Evolutionary conservation across 2,113 vertebrate genomes (phyloP), one percentile per base, ranked within the genome.

Genomic region (Hippolais icterina): DNA sequence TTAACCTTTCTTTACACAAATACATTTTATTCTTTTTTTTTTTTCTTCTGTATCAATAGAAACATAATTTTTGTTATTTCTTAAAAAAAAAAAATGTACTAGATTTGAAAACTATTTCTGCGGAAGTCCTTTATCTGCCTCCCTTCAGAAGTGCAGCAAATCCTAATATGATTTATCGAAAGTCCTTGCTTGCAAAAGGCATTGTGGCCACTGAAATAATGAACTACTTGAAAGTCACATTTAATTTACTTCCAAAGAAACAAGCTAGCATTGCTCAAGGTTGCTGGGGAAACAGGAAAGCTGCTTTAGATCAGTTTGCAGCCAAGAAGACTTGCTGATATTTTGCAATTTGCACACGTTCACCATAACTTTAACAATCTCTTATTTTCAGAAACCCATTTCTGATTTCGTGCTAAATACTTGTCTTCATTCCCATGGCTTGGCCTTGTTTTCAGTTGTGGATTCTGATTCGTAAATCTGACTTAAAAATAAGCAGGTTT

Each of bases 201-300:
- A 97, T 97, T 98, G 97, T 98, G 95, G 93, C 95, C 97, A 97
- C 97, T 96, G 96, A 98, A 98, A 98, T 98, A 98, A 98, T 98
- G 97, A 98, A 98, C 96, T 97, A 96, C 98, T 98, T 97, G 97
- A 98, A 98, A 98, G 97, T 97, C 98, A 97, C 97, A 98, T 98
- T 98, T 98, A 97, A 98, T 98, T 98, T 98, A 97, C 97, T 98
- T 87, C 49, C 94, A 97, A 96, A 97, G 97, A 98, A 98, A 97
- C 96, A 98, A 98, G 97, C 96, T 94, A 97, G 97, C 96, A 94
- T 97, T 85, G 71, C 94, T 93, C 74, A 52, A 96, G 97, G 98
- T 98, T 98, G 98, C 98, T 98, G 98, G 97, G 97, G 98, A 98
- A 98, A 98, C 98, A 96, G 97, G 92, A 97, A 97, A 98, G 96